Base-by-base conservation (phyloP, 2,888 invertebrate genomes). In the Synanthedon tipuliformis region DNA sequence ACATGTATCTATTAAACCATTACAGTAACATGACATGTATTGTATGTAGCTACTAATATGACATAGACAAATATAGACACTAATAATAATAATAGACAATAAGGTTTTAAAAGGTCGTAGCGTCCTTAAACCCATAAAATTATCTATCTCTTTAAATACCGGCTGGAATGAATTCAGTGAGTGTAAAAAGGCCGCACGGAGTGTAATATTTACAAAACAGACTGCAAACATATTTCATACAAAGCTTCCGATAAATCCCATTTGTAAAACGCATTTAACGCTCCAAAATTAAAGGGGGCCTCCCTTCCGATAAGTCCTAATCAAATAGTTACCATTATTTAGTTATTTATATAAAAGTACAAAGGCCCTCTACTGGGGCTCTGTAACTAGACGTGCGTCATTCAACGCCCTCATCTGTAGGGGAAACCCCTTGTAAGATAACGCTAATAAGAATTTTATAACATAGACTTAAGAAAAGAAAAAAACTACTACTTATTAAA, bases 361-460 rank as follows among this genome's bases (percentile, higher is more conserved):
- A 50, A 34, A 40, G 40, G 27, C 10, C 12, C 34, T 27, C 34
- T 10, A 34, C 34, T 8, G 12, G 16, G 12, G 49, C 23, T 23
- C 16, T 49, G 50, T 27, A 34, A 50, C 50, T 34, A 50, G 50
- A 49, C 12, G 49, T 56, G 63, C 64, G 64, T 68, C 59, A 65
- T 61, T 68, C 68, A 61, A 64, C 71, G 70, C 78, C 77, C 68
- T 73, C 71, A 71, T 70, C 69, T 61, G 66, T 34, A 60, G 63
- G 61, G 64, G 56, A 48, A 56, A 52, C 50, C 65, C 69, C 68
- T 63, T 56, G 52, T 64, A 56, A n/a, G 73, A 75, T 73, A 75
- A 68, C 65, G 67, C 76, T 83, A 84, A 83, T 84, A 81, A 80
- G 79, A 78, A 77, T 78, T 83, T 81, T 78, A 81, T 81, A 79